Evolutionary conservation across 2,113 vertebrate genomes (phyloP).

Genomic region (Copsychus sechellarum): DNA sequence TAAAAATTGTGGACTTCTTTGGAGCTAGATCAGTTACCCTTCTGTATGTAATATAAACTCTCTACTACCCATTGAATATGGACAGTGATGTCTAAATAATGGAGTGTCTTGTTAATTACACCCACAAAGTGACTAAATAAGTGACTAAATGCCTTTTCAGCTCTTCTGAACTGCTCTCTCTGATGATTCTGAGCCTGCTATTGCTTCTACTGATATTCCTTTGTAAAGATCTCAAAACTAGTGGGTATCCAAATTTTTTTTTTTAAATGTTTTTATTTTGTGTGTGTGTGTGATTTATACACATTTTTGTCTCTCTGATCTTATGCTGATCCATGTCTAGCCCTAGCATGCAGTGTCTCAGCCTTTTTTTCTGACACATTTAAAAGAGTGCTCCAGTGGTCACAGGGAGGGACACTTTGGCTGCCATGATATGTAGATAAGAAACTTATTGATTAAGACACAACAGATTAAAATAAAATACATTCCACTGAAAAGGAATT

Average conservation of each 20-base stretch:
- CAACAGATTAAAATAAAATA: neutral
- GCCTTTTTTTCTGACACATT: neutral
- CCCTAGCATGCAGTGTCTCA: neutral
- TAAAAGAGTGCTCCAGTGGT: neutral
- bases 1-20: neutral
- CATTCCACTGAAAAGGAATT: neutral
- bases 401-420: neutral
- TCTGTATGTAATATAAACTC: neutral
- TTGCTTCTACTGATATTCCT: neutral
- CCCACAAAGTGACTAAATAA: accelerated
- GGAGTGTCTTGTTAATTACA: neutral
- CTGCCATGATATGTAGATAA: neutral
- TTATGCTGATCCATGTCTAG: neutral
- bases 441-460: neutral
- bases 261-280: neutral
- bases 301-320: neutral
- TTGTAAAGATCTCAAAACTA: neutral
- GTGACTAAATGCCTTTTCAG: neutral
- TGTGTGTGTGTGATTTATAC: neutral
- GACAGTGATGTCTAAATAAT: neutral
- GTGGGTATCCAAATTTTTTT: neutral
- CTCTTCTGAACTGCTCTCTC: neutral
- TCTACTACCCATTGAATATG: neutral
- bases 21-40: neutral
- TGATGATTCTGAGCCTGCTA: neutral